These are phyloP conservation scores for Tipula helvola DNA, from an alignment of 2,888 invertebrate genomes.

Conservation along the genomic window DNA sequence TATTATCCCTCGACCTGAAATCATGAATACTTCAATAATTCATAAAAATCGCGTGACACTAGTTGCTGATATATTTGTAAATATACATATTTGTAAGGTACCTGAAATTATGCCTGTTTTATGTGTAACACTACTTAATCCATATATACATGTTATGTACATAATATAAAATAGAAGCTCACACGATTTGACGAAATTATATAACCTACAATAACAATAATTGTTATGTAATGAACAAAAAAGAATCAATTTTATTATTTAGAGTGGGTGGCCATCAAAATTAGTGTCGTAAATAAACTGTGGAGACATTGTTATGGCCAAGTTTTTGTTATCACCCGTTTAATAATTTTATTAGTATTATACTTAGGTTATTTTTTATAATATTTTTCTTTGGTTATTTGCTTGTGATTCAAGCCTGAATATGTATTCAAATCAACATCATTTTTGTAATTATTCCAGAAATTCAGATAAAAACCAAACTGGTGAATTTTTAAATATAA, in stretches of 20 bases:
- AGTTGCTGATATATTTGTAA: neutral
- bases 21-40: neutral
- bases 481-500: constrained; percentile 37
- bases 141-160: neutral
- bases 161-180: neutral
- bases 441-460: neutral
- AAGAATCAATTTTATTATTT: neutral
- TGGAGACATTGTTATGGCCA: neutral
- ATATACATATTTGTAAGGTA: neutral
- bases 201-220: neutral
- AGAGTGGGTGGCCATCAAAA: neutral
- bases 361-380: neutral
- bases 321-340: neutral
- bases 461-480: constrained; percentile 39
- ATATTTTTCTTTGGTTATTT: neutral
- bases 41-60: neutral
- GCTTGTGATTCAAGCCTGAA: neutral
- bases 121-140: neutral
- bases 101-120: neutral
- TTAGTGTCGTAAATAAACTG: neutral
- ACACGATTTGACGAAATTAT: neutral
- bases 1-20: neutral
- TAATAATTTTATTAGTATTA: neutral
- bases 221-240: neutral
- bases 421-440: neutral